A percentile compares a stretch with the other conserved stretches of the same genome.
phyloP scores from a whole-genome alignment of 2,797 vertebrate genomes.

The Anolis apletophallus region DNA sequence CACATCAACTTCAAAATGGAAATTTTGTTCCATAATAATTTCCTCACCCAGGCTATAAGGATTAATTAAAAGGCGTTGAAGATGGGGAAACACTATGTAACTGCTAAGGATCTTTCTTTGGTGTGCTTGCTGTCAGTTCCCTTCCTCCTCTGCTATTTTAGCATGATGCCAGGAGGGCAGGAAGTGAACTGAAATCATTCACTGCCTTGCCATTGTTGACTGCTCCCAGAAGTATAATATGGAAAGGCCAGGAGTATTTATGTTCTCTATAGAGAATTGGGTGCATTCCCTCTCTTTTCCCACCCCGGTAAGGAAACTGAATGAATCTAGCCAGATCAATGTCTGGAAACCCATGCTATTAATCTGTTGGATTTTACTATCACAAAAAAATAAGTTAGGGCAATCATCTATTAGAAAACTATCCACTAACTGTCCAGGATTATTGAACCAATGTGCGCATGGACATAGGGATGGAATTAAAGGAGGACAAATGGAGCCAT shows the following conservation, averaged over 20 bases:
- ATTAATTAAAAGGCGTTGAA: conserved; percentile 65
- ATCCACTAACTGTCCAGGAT: conserved; percentile 21
- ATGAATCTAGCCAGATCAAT: background rate
- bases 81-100: conserved; percentile 51
- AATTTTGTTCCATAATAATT: conserved; percentile 61
- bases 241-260: conserved; percentile 23
- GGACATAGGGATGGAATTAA: background rate
- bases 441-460: conserved; percentile 24
- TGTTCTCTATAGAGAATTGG: conserved; percentile 2
- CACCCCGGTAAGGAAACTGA: background rate
- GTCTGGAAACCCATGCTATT: conserved; percentile 23
- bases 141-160: conserved; percentile 47
- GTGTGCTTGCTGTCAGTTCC: conserved; percentile 56
- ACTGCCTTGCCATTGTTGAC: conserved; percentile 18
- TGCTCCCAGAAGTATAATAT: conserved; percentile 40
- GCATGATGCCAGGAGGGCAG: background rate
- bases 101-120: conserved; percentile 57
- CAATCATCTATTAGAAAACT: conserved; percentile 38
- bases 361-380: conserved; percentile 29
- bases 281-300: background rate
- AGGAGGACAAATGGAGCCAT: background rate
- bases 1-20: conserved; percentile 49
- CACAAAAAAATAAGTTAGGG: conserved; percentile 33
- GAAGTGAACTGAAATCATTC: conserved; percentile 39
- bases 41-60: conserved; percentile 58